Conservation (phyloP, 2,797 vertebrate species). For the Typhlichthys subterraneus region DNA sequence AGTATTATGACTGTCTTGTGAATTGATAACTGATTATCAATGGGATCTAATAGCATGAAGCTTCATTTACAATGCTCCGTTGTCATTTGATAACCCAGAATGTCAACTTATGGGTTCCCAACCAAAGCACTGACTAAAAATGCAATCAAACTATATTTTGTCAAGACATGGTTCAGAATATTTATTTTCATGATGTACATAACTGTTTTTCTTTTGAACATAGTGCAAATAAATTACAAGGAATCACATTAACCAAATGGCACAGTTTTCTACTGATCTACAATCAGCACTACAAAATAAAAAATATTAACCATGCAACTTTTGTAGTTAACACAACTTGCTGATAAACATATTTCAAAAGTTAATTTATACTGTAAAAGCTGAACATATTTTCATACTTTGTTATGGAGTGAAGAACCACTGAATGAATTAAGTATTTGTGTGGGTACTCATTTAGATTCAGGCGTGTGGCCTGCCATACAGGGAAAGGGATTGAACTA, state of each 20-base stretch:
- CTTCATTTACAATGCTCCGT: too few species aligned
- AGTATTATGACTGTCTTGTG: too few species aligned
- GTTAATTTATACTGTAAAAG: background rate
- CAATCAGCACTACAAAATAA: conserved; percentile 1
- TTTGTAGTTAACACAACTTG: background rate
- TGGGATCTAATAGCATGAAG: too few species aligned
- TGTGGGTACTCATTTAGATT: too few species aligned
- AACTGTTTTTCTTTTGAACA: conserved; percentile 11
- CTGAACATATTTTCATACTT: background rate
- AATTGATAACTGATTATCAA: too few species aligned
- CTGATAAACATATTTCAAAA: background rate
- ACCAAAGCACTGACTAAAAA: background rate
- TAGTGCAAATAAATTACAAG: conserved; percentile 45
- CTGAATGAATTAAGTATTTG: too few species aligned
- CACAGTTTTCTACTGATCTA: conserved; percentile 17
- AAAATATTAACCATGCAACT: conserved; percentile 3
- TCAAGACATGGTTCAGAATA: conserved; percentile 8
- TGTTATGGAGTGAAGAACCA: too few species aligned
- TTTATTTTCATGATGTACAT: conserved; percentile 37
- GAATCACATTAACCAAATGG: conserved; percentile 16
- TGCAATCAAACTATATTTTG: background rate
- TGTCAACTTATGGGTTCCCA: too few species aligned
- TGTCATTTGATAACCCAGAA: too few species aligned
- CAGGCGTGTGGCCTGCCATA: too few species aligned
- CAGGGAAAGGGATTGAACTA: too few species aligned